Evolutionary conservation across 1,140 invertebrate genomes (phyloP), one percentile per base, ranked within the genome.

Genomic region (Pseudomyrmex sp.): DNA sequence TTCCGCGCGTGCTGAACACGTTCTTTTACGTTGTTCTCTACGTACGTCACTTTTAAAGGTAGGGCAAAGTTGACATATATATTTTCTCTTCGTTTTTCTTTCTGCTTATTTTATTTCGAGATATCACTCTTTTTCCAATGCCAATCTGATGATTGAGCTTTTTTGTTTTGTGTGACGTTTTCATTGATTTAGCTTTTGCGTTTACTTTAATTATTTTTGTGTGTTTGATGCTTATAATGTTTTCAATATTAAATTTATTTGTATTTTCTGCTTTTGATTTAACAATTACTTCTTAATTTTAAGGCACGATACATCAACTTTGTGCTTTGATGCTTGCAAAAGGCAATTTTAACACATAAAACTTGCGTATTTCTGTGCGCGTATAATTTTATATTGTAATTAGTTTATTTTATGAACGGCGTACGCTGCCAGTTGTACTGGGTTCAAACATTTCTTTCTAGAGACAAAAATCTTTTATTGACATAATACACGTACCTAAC

Each of bases 11-110:
- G 54, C 12, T 35, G 20, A 58, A 69, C 35, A n/a, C 54, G n/a
- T 72, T 79, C 65, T 58, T 35, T 59, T 61, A 20, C 35, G 44
- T 35, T 77, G 48, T 46, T 66, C 62, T 77, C 66, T 35, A 50
- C 44, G 18, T 50, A 70, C 44, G 13, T 69, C 63, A 20, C 46
- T 9, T 18, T 70, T 7, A 50, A 80, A 80, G 76, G 76, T 80
- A 80, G 66, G 66, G 12, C 61, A 20, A 72, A 35, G 35, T 35
- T 35, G 35, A 79, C 35, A 56, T 54, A 48, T 68, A 46, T 48
- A 20, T 23, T 70, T 35, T 9, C 52, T 54, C 12, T 9, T 76
- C 7, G 2, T 18, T 26, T 52, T 23, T 54, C 4, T 12, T 79
- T 70, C 15, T 46, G 54, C 15, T 13, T 12, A 23, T 58, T 46